A percentile compares a stretch with the other conserved stretches of the same genome.
These are phyloP conservation scores for Tinea pellionella DNA, from an alignment of 2,888 invertebrate species.

Conservation along the genomic window DNA sequence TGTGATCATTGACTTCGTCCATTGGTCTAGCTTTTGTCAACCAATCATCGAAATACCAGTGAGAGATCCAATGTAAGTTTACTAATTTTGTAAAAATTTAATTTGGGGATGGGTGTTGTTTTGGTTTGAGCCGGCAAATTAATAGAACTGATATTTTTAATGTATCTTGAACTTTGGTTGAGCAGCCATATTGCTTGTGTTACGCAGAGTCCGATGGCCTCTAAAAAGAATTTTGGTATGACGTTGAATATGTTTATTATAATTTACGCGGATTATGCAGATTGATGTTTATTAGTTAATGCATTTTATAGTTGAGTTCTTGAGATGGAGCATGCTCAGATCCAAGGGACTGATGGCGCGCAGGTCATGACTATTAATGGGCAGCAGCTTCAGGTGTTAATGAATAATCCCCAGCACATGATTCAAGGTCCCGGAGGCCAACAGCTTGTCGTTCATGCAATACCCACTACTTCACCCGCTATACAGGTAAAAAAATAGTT, in stretches of 20 bases:
- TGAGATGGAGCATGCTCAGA: conserved; percentile 68
- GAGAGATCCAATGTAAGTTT: conserved; percentile 56
- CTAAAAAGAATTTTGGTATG: conserved; percentile 28
- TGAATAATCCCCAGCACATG: conserved; percentile 53
- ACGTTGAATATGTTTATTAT: conserved; percentile 33
- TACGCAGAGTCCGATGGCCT: conserved; percentile 48
- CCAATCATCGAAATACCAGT: conserved; percentile 90
- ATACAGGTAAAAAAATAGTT: conserved; percentile 60
- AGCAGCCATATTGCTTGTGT: conserved; percentile 58
- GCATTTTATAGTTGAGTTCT: conserved; percentile 22
- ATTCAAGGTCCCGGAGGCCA: conserved; percentile 76
- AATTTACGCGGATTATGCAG: background rate
- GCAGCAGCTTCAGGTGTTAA: conserved; percentile 72
- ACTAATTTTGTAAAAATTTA: conserved; percentile 50
- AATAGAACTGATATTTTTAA: background rate
- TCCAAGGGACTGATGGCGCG: conserved; percentile 69
- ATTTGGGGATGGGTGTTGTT: conserved; percentile 15
- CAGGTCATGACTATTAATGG: conserved; percentile 73
- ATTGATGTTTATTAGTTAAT: background rate
- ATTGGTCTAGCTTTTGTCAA: conserved; percentile 87
- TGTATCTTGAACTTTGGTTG: conserved; percentile 18
- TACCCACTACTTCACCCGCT: conserved; percentile 69
- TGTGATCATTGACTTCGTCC: conserved; percentile 81
- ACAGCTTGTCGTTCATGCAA: conserved; percentile 77
- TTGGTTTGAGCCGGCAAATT: background rate